phyloP scores from a whole-genome alignment of 2,888 invertebrate genomes.

The Tiliacea aurago region DNA sequence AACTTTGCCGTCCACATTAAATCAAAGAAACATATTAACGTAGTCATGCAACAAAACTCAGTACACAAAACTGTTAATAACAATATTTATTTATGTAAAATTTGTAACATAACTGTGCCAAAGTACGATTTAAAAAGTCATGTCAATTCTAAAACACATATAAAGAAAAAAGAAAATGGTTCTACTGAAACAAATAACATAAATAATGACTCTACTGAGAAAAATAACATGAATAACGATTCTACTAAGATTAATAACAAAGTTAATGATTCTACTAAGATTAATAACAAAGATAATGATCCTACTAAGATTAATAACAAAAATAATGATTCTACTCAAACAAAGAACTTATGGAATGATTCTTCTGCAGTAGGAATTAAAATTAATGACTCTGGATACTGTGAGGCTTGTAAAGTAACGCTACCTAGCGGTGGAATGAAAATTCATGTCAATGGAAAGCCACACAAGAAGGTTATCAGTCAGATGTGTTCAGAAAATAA shows the following conservation, averaged over 20 bases:
- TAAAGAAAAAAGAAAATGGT: not conserved
- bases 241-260: not conserved
- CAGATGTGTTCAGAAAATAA: not conserved
- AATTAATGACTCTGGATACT: not conserved
- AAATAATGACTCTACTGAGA: not conserved
- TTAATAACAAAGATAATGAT: not conserved
- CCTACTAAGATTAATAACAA: not conserved
- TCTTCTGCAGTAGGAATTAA: too few relatives aligned
- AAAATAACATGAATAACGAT: not conserved
- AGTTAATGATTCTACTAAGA: not conserved
- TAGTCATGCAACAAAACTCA: not conserved
- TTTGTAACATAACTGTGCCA: not conserved
- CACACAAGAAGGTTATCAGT: not conserved
- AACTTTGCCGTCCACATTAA: not conserved
- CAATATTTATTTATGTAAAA: not conserved
- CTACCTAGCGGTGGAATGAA: constrained; percentile 27
- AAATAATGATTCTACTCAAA: not conserved
- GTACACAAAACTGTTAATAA: rapidly evolving
- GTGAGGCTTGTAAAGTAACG: constrained; percentile 31
- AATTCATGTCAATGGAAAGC: constrained; percentile 9
- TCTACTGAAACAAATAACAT: not conserved
- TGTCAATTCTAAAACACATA: constrained; percentile 11
- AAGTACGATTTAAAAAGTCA: constrained; percentile 2
- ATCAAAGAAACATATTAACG: constrained; percentile 11
- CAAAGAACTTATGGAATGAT: not conserved